Base-by-base conservation (phyloP, 2,888 invertebrate genomes). In the Acanthosepion esculentum region DNA sequence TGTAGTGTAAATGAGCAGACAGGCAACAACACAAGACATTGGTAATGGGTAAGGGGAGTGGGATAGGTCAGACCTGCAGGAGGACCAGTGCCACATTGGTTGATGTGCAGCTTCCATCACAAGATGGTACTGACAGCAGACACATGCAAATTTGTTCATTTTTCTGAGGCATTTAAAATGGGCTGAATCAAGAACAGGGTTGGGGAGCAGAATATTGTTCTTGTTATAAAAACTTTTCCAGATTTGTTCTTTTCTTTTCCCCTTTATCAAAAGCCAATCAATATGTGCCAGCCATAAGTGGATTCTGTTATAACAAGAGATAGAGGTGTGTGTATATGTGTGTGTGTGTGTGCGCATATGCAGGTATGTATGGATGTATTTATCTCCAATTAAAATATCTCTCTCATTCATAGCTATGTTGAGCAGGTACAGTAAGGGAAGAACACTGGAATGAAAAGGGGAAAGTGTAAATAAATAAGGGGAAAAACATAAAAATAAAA, bases 101-200 rank as follows among this genome's bases (percentile, higher is more conserved):
- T n/a, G 78, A 78, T 29, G n/a, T 78, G 78, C n/a, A 78, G 78
- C 78, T 78, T 78, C 78, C 78, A 78, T n/a, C 29, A 78, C n/a
- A 78, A 78, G 78, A 78, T 15, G 78, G 29, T 78, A 78, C 78
- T 78, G 78, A 78, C 78, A 78, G 12, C n/a, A n/a, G n/a, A 78
- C 78, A 78, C 78, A 78, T 78, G 78, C 78, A 78, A n/a, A 78
- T n/a, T 78, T 78, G 78, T 29, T n/a, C 78, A 78, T 78, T 78
- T 78, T n/a, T 78, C 78, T n/a, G 7, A 78, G 29, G 78, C 78
- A 78, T 78, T 59, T 23, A 23, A 59, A 50, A 50, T 15, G 50
- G 50, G 50, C 50, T 50, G 50, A 50, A 50, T 50, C 10, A 15
- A 50, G 50, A 50, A 50, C 15, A 59, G 59, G 23, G 15, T 0